Conservation (phyloP, 2,113 vertebrate genomes). For the Phrynocephalus versicolor region DNA sequence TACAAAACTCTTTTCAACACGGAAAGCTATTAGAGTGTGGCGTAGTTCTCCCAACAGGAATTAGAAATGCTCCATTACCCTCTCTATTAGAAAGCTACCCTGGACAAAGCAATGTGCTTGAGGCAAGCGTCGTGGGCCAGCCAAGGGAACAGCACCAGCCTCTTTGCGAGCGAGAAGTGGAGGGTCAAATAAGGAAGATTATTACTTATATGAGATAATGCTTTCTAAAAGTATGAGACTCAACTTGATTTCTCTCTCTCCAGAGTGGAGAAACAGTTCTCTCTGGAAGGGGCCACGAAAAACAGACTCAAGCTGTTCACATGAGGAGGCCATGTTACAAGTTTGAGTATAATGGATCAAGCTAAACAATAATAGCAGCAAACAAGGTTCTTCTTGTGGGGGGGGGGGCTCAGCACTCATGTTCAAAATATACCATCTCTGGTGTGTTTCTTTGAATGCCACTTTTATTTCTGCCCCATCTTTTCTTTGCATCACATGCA, state of each 20-base stretch:
- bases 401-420: background rate
- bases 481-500: no score
- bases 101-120: slow-evolving; percentile 38
- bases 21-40: slow-evolving; percentile 19
- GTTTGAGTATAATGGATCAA: background rate
- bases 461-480: no score
- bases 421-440: background rate
- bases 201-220: background rate
- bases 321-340: background rate
- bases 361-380: background rate
- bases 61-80: slow-evolving; percentile 41
- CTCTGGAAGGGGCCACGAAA: background rate
- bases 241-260: no score
- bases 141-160: slow-evolving; percentile 5
- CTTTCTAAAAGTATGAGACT: no score
- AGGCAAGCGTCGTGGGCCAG: slow-evolving; percentile 15
- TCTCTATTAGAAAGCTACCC: slow-evolving; percentile 42
- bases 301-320: background rate
- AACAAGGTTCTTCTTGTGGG: background rate
- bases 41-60: slow-evolving; percentile 9
- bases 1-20: slow-evolving; percentile 1
- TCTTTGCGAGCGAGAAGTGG: slow-evolving; percentile 27
- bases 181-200: slow-evolving; percentile 3
- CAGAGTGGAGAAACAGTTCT: background rate
- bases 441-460: no score